A percentile compares a stretch with the other conserved stretches of the same genome.
Conservation (phyloP, 2,888 invertebrate genomes). For the Ophion obscuratus region DNA sequence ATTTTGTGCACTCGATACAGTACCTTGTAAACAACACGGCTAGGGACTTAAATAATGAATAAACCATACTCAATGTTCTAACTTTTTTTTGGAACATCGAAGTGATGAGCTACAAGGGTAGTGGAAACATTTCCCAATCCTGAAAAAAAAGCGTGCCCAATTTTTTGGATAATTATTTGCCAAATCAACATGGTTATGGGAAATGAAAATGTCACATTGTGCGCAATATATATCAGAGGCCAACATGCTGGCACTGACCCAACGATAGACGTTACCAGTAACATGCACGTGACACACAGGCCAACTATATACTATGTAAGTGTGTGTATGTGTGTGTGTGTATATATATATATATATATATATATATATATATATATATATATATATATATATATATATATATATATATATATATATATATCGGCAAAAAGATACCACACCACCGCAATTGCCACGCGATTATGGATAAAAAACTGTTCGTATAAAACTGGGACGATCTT, state of each 20-base stretch:
- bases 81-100: neutral
- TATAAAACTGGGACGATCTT: slow-evolving; percentile 73
- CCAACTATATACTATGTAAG: slow-evolving; percentile 52
- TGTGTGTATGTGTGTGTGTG: slow-evolving; percentile 12
- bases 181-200: slow-evolving; percentile 22
- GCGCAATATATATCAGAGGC: slow-evolving; percentile 52
- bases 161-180: slow-evolving; percentile 43
- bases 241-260: slow-evolving; percentile 65
- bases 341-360: slow-evolving; percentile 8
- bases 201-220: slow-evolving; percentile 30
- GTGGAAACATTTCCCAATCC: neutral
- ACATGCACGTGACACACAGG: slow-evolving; percentile 64
- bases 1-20: neutral
- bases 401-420: slow-evolving; percentile 9
- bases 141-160: slow-evolving; percentile 41
- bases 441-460: slow-evolving; percentile 50
- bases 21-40: neutral
- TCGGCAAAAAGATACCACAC: slow-evolving; percentile 24
- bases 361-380: neutral
- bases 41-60: neutral
- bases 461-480: slow-evolving; percentile 79
- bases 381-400: neutral
- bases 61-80: neutral
- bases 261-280: slow-evolving; percentile 60
- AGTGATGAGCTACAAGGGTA: slow-evolving; percentile 9